These are phyloP conservation scores for Eilema depressum DNA, from an alignment of 2,888 invertebrate genomes.

Conservation along the genomic window DNA sequence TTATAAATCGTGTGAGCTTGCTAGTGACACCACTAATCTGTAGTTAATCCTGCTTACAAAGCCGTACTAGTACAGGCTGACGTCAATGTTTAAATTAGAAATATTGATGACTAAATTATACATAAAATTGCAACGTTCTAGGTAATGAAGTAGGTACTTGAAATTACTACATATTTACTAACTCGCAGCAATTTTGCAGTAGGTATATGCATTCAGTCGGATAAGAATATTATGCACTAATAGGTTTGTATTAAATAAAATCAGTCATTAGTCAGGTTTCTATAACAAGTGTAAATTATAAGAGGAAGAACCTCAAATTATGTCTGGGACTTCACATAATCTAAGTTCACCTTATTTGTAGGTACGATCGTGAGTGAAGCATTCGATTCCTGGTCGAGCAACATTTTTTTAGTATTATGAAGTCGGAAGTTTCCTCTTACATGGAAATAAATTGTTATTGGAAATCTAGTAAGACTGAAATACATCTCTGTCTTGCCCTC, in stretches of 20 bases:
- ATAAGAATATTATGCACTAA: too few relatives aligned
- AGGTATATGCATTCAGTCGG: too few relatives aligned
- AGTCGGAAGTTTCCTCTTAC: not conserved
- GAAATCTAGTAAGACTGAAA: not conserved
- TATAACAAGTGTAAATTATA: not conserved
- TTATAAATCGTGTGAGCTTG: not conserved
- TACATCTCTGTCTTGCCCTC: conserved; percentile 7
- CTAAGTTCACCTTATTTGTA: not conserved
- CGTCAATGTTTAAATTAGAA: not conserved
- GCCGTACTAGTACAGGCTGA: not conserved
- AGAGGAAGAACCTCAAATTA: too few relatives aligned
- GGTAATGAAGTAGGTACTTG: not conserved
- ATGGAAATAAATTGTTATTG: too few relatives aligned
- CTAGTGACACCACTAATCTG: not conserved
- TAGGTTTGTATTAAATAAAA: not conserved
- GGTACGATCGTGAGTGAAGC: not conserved
- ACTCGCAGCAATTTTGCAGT: not conserved
- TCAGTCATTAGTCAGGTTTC: not conserved
- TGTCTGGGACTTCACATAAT: not conserved
- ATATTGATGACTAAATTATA: not conserved
- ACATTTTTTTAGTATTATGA: not conserved
- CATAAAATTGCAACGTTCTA: not conserved
- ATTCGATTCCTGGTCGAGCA: not conserved
- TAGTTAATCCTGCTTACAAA: not conserved
- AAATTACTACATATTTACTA: not conserved